Percentiles rank a stretch among this genome's conserved stretches.
These are phyloP conservation scores for Quadriops clusia DNA, from an alignment of 2,888 invertebrate species.

Conservation along the genomic window DNA sequence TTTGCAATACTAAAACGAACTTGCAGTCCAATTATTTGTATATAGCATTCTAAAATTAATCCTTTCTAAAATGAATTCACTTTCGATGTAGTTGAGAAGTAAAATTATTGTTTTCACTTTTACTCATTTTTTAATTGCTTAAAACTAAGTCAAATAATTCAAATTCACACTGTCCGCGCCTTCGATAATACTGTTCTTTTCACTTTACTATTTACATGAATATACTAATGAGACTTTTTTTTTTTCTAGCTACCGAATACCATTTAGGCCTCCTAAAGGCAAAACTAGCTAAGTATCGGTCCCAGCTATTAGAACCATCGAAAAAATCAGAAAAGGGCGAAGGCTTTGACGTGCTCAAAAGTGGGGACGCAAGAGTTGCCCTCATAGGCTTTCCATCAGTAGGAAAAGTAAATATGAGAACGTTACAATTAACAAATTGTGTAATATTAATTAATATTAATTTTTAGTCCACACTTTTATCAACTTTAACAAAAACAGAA, in stretches of 20 bases:
- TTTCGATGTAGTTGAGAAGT: too few species aligned
- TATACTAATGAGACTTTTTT: conserved; percentile 8
- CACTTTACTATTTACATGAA: too few species aligned
- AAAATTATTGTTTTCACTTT: too few species aligned
- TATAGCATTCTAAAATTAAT: too few species aligned
- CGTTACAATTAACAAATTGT: conserved; percentile 2
- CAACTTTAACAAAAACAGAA: conserved; percentile 90
- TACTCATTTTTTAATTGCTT: too few species aligned
- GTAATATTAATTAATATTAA: conserved; percentile 3
- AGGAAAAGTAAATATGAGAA: conserved; percentile 67
- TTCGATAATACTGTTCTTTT: too few species aligned
- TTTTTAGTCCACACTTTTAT: conserved; percentile 79
- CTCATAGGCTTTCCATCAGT: conserved; percentile 98
- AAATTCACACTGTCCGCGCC: too few species aligned
- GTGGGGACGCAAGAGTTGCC: conserved; percentile 96
- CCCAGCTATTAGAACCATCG: conserved; percentile 86
- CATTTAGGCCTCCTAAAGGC: conserved; percentile 97
- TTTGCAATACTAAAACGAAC: too few species aligned
- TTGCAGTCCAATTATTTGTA: too few species aligned
- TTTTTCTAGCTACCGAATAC: conserved; percentile 85
- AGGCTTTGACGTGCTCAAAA: conserved; percentile 98
- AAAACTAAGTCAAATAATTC: too few species aligned
- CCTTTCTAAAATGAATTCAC: too few species aligned
- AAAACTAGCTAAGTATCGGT: conserved; percentile 87
- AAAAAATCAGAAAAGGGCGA: conserved; percentile 92